Percentiles rank a stretch among this genome's conserved stretches.
Evolutionary conservation across 2,797 vertebrate genomes (phyloP).

Genomic region (Gadopsis bispinosus): DNA sequence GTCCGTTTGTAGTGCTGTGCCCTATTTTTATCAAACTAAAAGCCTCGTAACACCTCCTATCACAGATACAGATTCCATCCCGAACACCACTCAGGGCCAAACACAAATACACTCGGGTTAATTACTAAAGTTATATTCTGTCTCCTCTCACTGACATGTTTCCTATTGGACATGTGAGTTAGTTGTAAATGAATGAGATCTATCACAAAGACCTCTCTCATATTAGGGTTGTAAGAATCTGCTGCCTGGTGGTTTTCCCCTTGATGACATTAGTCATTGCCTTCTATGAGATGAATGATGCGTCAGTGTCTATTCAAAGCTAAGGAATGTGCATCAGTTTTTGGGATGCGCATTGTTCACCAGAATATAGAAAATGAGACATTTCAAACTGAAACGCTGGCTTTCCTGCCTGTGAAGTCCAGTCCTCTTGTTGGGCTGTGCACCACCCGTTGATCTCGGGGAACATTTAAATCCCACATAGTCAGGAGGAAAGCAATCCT

Average conservation of each 20-base stretch:
- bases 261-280: background rate
- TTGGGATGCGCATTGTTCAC: background rate
- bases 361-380: background rate
- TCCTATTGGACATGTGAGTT: background rate
- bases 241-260: background rate
- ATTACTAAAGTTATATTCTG: constrained; percentile 16
- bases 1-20: constrained; percentile 12
- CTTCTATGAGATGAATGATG: constrained; percentile 3
- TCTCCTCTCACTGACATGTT: constrained; percentile 9
- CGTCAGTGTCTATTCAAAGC: background rate
- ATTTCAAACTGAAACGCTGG: background rate
- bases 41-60: constrained; percentile 47
- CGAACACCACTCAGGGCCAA: constrained; percentile 37
- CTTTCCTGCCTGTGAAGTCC: background rate
- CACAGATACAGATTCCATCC: constrained; percentile 35
- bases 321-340: background rate
- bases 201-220: background rate
- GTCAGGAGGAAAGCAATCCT: constrained; percentile 5
- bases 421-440: background rate
- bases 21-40: constrained; percentile 68
- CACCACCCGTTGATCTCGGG: constrained; percentile 25
- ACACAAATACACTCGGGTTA: constrained; percentile 7
- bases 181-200: background rate
- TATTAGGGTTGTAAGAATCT: constrained; percentile 2
- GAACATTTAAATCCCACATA: constrained; percentile 15